Evolutionary conservation across 2,113 vertebrate species (phyloP).

Genomic region (Aegithalos caudatus): DNA sequence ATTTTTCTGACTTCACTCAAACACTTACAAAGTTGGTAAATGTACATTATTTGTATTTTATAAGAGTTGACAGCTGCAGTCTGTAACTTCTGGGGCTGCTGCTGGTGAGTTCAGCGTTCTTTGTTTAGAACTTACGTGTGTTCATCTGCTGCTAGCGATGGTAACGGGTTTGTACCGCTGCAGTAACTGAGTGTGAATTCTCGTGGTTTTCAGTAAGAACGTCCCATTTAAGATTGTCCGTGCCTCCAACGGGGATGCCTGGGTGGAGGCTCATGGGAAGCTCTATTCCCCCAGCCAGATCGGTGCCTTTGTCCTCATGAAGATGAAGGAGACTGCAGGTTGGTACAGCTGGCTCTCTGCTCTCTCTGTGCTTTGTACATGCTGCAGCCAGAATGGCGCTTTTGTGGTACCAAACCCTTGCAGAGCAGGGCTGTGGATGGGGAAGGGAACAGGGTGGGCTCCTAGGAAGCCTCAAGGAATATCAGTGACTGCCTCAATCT

Average conservation of each 20-base stretch:
- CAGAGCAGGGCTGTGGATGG: not conserved
- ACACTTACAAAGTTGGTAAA: rapidly evolving
- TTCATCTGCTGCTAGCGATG: not conserved
- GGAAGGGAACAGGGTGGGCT: not conserved
- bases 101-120: not conserved
- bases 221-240: constrained; percentile 96
- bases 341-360: not conserved
- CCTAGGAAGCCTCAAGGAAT: not conserved
- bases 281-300: constrained; percentile 97
- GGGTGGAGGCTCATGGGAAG: constrained; percentile 96
- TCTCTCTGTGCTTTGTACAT: rapidly evolving
- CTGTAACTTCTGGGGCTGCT: not conserved
- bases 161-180: not conserved
- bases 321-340: constrained; percentile 99
- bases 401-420: not conserved
- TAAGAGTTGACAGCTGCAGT: not conserved
- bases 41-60: rapidly evolving
- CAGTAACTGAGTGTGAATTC: not conserved
- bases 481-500: not conserved
- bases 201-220: constrained; percentile 82
- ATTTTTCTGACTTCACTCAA: not conserved
- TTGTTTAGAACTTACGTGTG: rapidly evolving
- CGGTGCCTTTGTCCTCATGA: constrained; percentile 94
- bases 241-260: constrained; percentile 95
- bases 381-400: not conserved